Evolutionary conservation across 92 coral and sea anemone species (phyloP).

Genomic region (Zoanthus solanderi): DNA sequence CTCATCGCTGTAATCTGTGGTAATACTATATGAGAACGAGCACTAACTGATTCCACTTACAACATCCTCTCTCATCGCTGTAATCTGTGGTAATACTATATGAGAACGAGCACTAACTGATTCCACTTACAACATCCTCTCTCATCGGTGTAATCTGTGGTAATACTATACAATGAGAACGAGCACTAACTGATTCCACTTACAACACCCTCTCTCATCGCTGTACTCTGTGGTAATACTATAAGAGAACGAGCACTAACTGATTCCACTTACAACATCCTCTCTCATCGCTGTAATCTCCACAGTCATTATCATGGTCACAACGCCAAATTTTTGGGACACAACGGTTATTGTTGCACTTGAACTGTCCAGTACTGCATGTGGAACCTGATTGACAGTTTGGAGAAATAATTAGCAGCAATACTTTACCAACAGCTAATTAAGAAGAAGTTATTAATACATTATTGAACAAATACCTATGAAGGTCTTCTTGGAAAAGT

Average conservation of each 20-base stretch:
- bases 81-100: too few species aligned
- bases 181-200: not conserved
- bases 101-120: too few species aligned
- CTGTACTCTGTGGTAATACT: not conserved
- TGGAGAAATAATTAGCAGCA: not conserved
- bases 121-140: too few species aligned
- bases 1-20: too few species aligned
- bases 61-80: too few species aligned
- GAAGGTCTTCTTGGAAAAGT: too few species aligned
- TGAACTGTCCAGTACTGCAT: conserved; percentile 40
- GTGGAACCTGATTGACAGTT: conserved; percentile 24
- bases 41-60: too few species aligned
- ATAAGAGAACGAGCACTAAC: too few species aligned
- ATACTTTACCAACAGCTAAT: not conserved
- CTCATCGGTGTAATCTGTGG: too few species aligned
- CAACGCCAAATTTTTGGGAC: conserved; percentile 76
- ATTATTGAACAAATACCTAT: too few species aligned
- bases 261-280: conserved; percentile 63
- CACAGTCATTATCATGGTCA: conserved; percentile 84
- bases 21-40: too few species aligned
- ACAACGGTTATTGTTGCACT: conserved; percentile 61
- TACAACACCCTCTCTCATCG: conserved; percentile 48
- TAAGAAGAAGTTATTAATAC: not conserved
- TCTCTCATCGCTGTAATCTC: conserved; percentile 77
- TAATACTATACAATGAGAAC: too few species aligned